Conservation (phyloP, 1,140 invertebrate genomes). For the Steinernema khuongi region DNA sequence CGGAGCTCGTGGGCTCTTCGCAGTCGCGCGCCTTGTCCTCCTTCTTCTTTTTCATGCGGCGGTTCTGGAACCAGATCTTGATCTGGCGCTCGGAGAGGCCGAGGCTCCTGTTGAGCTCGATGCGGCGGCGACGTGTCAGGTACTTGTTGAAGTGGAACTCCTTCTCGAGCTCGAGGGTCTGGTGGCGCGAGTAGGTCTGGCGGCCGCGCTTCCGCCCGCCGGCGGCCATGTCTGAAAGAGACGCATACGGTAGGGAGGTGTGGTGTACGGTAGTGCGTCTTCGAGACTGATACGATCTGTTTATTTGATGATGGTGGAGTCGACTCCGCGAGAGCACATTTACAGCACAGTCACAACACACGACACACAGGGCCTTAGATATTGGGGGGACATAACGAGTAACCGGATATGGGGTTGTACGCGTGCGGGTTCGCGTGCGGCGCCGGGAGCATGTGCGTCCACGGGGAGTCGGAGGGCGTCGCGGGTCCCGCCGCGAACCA, state of each 20-base stretch:
- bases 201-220: slow-evolving; percentile 26
- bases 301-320: not conserved
- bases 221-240: not conserved
- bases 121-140: slow-evolving; percentile 69
- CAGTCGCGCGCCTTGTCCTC: slow-evolving; percentile 76
- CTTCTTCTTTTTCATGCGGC: slow-evolving; percentile 94
- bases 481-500: slow-evolving; percentile 19
- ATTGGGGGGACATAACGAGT: slow-evolving; percentile 14
- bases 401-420: slow-evolving; percentile 12
- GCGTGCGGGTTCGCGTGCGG: slow-evolving; percentile 11
- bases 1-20: not conserved
- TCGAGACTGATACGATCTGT: slow-evolving; percentile 18
- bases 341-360: slow-evolving; percentile 14
- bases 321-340: slow-evolving; percentile 4
- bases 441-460: not conserved
- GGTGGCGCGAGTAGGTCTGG: slow-evolving; percentile 59
- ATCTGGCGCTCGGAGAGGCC: slow-evolving; percentile 82
- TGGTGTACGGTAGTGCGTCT: slow-evolving; percentile 20
- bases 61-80: slow-evolving; percentile 68
- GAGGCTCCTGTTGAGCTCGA: slow-evolving; percentile 81
- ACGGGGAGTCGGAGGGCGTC: not conserved
- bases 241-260: slow-evolving; percentile 12
- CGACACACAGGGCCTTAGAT: slow-evolving; percentile 12
- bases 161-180: slow-evolving; percentile 90
- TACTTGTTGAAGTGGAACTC: slow-evolving; percentile 90